Base-by-base conservation (phyloP, 2,888 invertebrate genomes). In the Aromia moschata region DNA sequence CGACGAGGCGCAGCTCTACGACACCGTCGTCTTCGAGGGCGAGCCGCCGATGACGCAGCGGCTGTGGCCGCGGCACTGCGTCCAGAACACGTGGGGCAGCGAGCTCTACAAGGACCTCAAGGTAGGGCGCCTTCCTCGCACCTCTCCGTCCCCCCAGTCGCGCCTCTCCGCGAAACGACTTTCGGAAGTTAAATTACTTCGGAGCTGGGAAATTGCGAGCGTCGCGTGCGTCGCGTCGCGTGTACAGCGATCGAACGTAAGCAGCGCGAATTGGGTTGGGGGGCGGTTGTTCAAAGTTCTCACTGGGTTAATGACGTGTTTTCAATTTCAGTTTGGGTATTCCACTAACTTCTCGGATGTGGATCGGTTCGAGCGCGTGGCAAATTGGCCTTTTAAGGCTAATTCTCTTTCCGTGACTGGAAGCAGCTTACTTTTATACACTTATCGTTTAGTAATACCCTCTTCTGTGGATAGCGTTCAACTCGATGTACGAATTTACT, bases 61-160 rank as follows among this genome's bases (percentile, higher is more conserved):
- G 15, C 83, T 98, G 49, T 98, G 97, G 96, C 98, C 98, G 10
- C 85, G 90, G 0, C 98, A 98, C 80, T 98, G 98, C 80, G 94
- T 98, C 7, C 95, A 96, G 80, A 91, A 93, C 71, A 90, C 94
- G 0, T 94, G 94, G 94, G 98, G 98, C 1, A 91, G 96, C 0
- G 92, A 96, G 77, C 84, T 97, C 37, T 95, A 96, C 77, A 88
- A 90, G 73, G 91, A 95, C 71, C 83, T 98, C 0, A 94, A 92
- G 84, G 90, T 91, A 73, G 65, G 66, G n/a, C 30, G 17, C 15
- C 16, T 25, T 5, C 25, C 9, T 25, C 5, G 25, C 9, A 25
- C 9, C 9, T 25, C 25, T 25, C 9, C 25, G 25, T 25, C 25
- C 9, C 25, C 9, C 5, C 4, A 25, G 25, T 5, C 25, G 25